Conservation (phyloP, 2,797 vertebrate genomes). For the Tenualosa thibaudeaui region DNA sequence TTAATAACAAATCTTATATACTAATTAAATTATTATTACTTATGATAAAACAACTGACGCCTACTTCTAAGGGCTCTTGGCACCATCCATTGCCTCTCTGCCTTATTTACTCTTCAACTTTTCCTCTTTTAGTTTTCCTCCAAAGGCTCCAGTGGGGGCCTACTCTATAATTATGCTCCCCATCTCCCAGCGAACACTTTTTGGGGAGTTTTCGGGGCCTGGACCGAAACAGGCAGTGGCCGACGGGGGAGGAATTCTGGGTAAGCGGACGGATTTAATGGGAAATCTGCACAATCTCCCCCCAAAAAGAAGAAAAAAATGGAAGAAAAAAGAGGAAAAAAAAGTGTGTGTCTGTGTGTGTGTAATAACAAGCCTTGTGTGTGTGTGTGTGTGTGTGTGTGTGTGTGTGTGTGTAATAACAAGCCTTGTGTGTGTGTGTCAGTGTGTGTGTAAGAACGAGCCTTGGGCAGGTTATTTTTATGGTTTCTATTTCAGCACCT, state of each 20-base stretch:
- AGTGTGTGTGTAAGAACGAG: neutral
- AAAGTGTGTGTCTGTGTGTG: too few species aligned
- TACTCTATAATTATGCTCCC: neutral
- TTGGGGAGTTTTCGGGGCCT: neutral
- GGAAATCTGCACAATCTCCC: constrained; percentile 23
- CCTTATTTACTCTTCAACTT: neutral
- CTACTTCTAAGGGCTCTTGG: neutral
- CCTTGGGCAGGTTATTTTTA: constrained; percentile 50
- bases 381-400: too few species aligned
- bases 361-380: too few species aligned
- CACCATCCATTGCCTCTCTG: neutral
- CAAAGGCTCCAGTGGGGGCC: neutral
- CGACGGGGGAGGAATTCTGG: constrained; percentile 29
- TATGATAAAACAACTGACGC: constrained; percentile 18
- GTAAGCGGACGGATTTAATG: constrained; percentile 40
- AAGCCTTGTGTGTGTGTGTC: too few species aligned
- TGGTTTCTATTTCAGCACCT: constrained; percentile 40
- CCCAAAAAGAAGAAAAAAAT: neutral
- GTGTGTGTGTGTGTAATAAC: too few species aligned
- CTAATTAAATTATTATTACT: too few species aligned
- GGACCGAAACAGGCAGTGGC: neutral
- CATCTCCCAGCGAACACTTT: neutral
- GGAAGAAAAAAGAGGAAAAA: neutral
- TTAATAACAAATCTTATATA: neutral
- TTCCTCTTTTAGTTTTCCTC: neutral